Base-by-base conservation (phyloP, 2,888 invertebrate species). In the Achlya flavicornis region DNA sequence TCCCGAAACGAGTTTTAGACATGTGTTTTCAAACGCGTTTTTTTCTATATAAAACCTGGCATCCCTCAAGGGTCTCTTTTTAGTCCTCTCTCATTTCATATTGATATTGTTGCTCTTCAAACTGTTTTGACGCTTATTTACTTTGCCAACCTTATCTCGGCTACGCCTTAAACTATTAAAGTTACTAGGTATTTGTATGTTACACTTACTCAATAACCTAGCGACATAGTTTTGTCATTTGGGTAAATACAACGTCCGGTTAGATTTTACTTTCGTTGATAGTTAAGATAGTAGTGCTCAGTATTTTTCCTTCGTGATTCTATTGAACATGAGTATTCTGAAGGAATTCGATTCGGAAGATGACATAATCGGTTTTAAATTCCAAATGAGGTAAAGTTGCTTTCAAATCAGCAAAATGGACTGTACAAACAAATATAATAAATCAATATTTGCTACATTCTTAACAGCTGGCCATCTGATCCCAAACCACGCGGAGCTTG, bases 111-210 rank as follows among this genome's bases (percentile, higher is more conserved):
- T 16, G 48, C 7, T 6, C 48, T n/a, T n/a, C 1, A 48, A n/a
- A 48, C 1, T 48, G n/a, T 46, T 46, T 16, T 16, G 4, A 4
- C n/a, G 16, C 48, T 14, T 48, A 48, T 48, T 48, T 48, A 48
- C 48, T 46, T n/a, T 46, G 46, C 46, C n/a, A 46, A 46, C 46
- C n/a, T 48, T 48, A 48, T 48, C 48, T 48, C 48, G n/a, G 48
- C 48, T 48, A 16, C 48, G 48, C 48, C 48, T 10, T 48, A 4
- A 48, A 48, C 48, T 48, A 48, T 48, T 48, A 48, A 14, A n/a
- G 48, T 48, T 16, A 43, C 43, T 14, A 48, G 16, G n/a, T 48
- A 16, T 16, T 16, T 16, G n/a, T 48, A 14, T 48, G 48, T 48
- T 16, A 48, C 48, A 16, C 48, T 48, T 48, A 48, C 48, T 48